Conservation (phyloP, 2,113 vertebrate genomes). For the Aviceda subcristata region DNA sequence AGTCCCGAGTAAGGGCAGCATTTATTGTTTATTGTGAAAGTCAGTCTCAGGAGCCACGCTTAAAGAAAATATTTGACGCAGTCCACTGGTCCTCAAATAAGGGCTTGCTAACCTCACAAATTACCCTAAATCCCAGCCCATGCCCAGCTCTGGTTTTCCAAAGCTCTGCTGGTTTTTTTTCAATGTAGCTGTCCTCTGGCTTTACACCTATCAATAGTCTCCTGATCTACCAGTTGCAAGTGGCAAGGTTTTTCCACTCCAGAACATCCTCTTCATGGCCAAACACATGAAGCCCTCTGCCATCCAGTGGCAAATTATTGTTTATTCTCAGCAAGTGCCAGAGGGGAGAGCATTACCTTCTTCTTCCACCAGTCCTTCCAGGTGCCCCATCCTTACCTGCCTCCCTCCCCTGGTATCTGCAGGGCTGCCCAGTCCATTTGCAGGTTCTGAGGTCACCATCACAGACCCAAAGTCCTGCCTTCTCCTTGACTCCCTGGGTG, state of each 20-base stretch:
- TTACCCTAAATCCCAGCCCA: background rate
- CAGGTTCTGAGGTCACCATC: background rate
- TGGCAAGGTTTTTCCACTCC: background rate
- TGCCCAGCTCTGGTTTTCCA: background rate
- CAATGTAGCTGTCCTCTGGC: background rate
- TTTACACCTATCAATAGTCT: background rate
- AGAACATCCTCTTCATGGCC: background rate
- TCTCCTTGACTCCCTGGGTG: background rate
- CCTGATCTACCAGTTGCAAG: background rate
- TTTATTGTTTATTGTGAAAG: background rate
- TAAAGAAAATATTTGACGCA: background rate
- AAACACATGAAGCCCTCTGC: background rate
- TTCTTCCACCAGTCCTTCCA: background rate
- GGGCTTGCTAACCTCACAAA: background rate
- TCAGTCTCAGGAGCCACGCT: background rate
- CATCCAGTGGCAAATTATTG: background rate
- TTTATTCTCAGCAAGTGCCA: background rate
- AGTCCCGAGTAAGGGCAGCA: background rate
- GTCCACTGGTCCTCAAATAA: background rate
- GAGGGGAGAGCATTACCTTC: background rate
- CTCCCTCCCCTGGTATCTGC: background rate
- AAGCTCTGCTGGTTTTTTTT: background rate
- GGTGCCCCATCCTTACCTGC: background rate
- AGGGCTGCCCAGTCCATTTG: background rate
- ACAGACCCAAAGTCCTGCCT: background rate